phyloP scores from a whole-genome alignment of 2,797 vertebrate genomes.

The Urosaurus nigricauda region DNA sequence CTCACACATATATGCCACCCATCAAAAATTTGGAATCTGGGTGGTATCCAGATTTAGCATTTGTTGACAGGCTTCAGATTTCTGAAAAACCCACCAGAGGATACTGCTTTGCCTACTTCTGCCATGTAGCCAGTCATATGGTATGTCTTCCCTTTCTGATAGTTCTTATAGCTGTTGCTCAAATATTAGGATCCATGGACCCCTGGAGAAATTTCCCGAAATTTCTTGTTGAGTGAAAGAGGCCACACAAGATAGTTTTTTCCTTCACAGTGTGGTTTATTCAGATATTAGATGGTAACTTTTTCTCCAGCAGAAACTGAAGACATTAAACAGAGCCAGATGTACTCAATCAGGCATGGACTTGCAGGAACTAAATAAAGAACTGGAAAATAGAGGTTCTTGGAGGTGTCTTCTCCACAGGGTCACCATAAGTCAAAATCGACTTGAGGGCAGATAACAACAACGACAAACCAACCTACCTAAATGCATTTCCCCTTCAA shows the following conservation, averaged over 20 bases:
- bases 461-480: not conserved
- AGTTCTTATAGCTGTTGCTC: not conserved
- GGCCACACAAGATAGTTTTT: not conserved
- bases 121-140: constrained; percentile 9
- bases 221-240: not conserved
- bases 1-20: constrained; percentile 10
- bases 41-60: constrained; percentile 7
- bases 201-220: not conserved
- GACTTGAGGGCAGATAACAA: no score
- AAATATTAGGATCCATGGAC: not conserved
- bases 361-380: no score
- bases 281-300: not conserved
- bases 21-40: not conserved
- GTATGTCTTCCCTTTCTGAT: not conserved
- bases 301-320: not conserved
- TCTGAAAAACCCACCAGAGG: not conserved
- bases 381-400: no score
- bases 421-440: no score
- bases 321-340: not conserved
- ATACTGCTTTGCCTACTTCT: constrained; percentile 13
- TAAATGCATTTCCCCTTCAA: not conserved
- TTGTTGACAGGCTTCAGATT: constrained; percentile 15
- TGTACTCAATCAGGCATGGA: no score
- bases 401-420: no score
- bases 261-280: not conserved